Conservation (phyloP, 1,140 invertebrate genomes). For the Ectropis grisescens region DNA sequence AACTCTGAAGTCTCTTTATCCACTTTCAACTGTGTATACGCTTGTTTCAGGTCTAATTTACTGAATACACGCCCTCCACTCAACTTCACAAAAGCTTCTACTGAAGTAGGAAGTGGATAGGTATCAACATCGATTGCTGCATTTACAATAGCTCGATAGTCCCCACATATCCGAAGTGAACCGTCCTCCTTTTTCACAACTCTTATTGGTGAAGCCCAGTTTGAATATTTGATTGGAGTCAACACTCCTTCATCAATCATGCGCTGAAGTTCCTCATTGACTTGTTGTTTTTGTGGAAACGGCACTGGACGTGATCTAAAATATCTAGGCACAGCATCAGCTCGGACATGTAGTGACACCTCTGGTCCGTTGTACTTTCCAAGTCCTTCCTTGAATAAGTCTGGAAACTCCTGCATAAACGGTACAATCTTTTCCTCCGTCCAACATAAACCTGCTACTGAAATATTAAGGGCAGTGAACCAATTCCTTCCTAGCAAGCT, state of each 20-base stretch:
- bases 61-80: conserved; percentile 14
- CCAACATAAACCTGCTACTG: conserved; percentile 10
- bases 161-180: conserved; percentile 14
- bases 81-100: conserved; percentile 10
- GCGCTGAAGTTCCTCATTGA: conserved; percentile 10
- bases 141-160: conserved; percentile 17
- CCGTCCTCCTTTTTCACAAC: conserved; percentile 16
- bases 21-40: conserved; percentile 34
- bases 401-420: conserved; percentile 7
- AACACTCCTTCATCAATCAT: conserved; percentile 9
- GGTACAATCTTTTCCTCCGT: not conserved
- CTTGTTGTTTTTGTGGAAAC: conserved; percentile 11
- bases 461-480: conserved; percentile 8
- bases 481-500: conserved; percentile 13
- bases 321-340: conserved; percentile 7
- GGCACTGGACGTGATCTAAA: conserved; percentile 13
- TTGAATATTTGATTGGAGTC: conserved; percentile 14
- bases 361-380: conserved; percentile 15
- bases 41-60: conserved; percentile 17
- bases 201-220: conserved; percentile 18
- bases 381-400: conserved; percentile 8
- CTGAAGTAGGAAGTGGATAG: conserved; percentile 12
- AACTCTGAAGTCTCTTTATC: conserved; percentile 25
- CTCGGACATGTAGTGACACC: conserved; percentile 10
- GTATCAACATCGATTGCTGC: conserved; percentile 8